Evolutionary conservation across 2,888 invertebrate genomes (phyloP), one percentile per base, ranked within the genome.

Genomic region (Chaetoderma sp.): DNA sequence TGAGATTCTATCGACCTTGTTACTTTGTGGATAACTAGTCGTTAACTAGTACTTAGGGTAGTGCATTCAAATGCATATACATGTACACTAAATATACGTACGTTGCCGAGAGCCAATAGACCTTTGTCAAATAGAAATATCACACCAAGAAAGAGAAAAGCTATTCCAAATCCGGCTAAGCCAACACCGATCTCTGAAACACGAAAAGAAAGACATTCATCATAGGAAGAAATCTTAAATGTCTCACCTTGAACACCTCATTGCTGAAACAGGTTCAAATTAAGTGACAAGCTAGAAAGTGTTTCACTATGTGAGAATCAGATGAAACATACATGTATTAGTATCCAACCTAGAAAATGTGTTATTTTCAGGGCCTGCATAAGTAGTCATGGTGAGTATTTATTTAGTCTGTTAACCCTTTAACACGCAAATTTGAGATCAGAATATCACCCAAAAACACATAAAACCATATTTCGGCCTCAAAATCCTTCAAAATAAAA

Each of bases 31-130:
- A n/a, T n/a, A n/a, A n/a, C n/a, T n/a, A n/a, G n/a, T n/a, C n/a
- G n/a, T n/a, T n/a, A n/a, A n/a, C n/a, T n/a, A n/a, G n/a, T n/a
- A n/a, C n/a, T n/a, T n/a, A n/a, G n/a, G n/a, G n/a, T n/a, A n/a
- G n/a, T n/a, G n/a, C n/a, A n/a, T n/a, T n/a, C n/a, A n/a, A n/a
- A n/a, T n/a, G n/a, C n/a, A n/a, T n/a, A n/a, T n/a, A n/a, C n/a
- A n/a, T n/a, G n/a, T n/a, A n/a, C n/a, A n/a, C n/a, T n/a, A n/a
- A 55, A 47, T 36, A 16, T 54, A 91, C 94, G 92, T 90, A 98
- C 98, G 91, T 99, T 99, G 85, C 99, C 99, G 86, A 99, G 95
- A n/a, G 98, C 98, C 63, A 99, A 88, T 63, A 99, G 89, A 59
- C 98, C 98, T 88, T 96, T 96, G 87, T 99, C 99, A 86, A 99